Percentiles rank a stretch among this genome's conserved stretches.
These are phyloP conservation scores for Scaptomyza parva DNA, from an alignment of 2,888 invertebrate genomes.

Conservation along the genomic window DNA sequence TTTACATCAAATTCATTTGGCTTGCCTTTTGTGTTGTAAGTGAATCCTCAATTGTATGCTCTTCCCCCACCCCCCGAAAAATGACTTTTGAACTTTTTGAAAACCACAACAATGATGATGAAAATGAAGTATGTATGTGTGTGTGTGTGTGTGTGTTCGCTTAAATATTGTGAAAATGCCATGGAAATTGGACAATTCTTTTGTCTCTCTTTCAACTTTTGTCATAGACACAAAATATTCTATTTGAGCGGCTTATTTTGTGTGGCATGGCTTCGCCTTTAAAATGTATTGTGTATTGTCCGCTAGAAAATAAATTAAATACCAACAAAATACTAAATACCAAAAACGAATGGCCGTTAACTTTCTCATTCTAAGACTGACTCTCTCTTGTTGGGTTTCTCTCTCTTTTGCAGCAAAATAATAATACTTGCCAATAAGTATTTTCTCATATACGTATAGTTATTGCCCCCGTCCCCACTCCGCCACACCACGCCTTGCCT, in stretches of 20 bases:
- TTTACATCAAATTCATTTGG: conserved; percentile 77
- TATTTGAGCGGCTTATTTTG: conserved; percentile 61
- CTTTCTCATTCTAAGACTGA: too few species aligned
- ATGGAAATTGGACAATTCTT: conserved; percentile 39
- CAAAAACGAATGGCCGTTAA: too few species aligned
- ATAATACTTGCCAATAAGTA: too few species aligned
- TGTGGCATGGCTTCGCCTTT: conserved; percentile 8
- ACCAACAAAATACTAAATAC: conserved; percentile 11
- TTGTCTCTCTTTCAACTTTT: conserved; percentile 38
- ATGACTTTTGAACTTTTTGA: conserved; percentile 69
- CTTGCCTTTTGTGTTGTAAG: conserved; percentile 65
- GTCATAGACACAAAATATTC: conserved; percentile 33
- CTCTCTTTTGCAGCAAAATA: too few species aligned
- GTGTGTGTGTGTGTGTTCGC: neutral
- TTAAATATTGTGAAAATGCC: conserved; percentile 23
- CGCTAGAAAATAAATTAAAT: conserved; percentile 2
- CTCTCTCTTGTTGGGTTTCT: too few species aligned
- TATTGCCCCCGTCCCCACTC: too few species aligned
- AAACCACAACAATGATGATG: neutral
- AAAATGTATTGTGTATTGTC: too few species aligned
- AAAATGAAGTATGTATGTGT: conserved; percentile 1
- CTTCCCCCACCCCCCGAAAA: too few species aligned
- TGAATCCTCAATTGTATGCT: conserved; percentile 68
- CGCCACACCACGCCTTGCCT: too few species aligned
- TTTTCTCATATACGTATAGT: too few species aligned